Base-by-base conservation (phyloP, 2,113 vertebrate genomes). In the Sterrhoptilus dennistouni region DNA sequence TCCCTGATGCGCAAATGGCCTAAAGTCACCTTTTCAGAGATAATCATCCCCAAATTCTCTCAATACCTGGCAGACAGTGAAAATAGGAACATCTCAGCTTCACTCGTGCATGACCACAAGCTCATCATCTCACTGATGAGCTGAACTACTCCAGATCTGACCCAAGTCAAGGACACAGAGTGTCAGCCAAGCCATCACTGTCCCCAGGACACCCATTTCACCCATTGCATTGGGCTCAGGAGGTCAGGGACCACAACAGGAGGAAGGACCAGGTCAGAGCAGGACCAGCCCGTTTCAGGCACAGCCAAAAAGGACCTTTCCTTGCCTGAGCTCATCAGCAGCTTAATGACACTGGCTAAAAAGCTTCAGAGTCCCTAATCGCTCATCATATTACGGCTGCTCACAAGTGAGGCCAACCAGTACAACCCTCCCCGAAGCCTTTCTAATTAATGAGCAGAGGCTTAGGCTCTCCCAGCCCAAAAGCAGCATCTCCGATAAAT, bases 341-440 rank as follows among this genome's bases (percentile, higher is more conserved):
- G 64, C 80, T 81, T 94, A 94, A 96, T 64, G 93, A 89, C 49
- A 88, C 64, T 53, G 9, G 4, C 83, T 80, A 59, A 96, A 96
- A 90, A 75, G 56, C 85, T 90, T 31, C 89, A 21, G 36, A 95
- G 70, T 57, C 92, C 75, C 92, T 90, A 82, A 96, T 93, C 89
- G 0, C 95, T 92, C 81, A 68, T 95, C 93, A 38, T 52, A 88
- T 78, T 64, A 80, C 0, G 2, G 76, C 92, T 92, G 90, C 92
- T 92, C 96, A 86, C 63, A 50, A 96, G 93, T 24, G 66, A 96
- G 93, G 74, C 90, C 89, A 94, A 77, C 61, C 71, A 69, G 89
- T 27, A 75, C 78, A 77, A 84, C 84, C 87, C 96, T 90, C 89
- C 79, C 81, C 1, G 0, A 93, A 97, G 89, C 78, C 82, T 93